Evolutionary conservation across 2,113 vertebrate species (phyloP).

Genomic region (Oplegnathus fasciatus): DNA sequence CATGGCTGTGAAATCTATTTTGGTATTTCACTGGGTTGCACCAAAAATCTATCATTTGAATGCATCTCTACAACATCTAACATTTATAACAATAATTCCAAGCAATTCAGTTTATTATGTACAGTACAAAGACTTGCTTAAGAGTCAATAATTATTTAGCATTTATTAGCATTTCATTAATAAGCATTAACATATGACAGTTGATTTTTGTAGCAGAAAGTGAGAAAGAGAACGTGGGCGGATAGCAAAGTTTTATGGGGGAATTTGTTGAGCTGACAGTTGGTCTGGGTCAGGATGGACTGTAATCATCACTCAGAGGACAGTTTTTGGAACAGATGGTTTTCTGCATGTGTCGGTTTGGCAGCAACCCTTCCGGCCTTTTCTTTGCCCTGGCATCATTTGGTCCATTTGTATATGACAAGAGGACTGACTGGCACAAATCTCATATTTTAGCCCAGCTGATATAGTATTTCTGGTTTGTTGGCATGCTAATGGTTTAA

Average conservation of each 20-base stretch:
- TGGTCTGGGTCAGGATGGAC: background rate
- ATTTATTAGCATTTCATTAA: background rate
- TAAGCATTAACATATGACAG: background rate
- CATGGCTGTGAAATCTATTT: background rate
- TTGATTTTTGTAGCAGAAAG: background rate
- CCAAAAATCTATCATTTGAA: background rate
- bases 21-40: background rate
- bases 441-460: background rate
- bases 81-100: background rate
- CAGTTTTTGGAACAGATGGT: slow-evolving; percentile 29
- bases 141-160: background rate
- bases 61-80: background rate
- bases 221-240: background rate
- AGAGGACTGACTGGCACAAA: background rate
- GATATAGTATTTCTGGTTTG: background rate
- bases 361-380: background rate
- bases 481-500: background rate
- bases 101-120: background rate
- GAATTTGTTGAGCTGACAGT: background rate
- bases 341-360: background rate
- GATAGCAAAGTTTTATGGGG: background rate
- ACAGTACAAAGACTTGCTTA: background rate
- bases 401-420: background rate
- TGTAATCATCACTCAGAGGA: background rate
- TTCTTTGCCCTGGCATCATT: background rate